Conservation (phyloP, 2,113 vertebrate genomes). For the Thunnus thynnus region DNA sequence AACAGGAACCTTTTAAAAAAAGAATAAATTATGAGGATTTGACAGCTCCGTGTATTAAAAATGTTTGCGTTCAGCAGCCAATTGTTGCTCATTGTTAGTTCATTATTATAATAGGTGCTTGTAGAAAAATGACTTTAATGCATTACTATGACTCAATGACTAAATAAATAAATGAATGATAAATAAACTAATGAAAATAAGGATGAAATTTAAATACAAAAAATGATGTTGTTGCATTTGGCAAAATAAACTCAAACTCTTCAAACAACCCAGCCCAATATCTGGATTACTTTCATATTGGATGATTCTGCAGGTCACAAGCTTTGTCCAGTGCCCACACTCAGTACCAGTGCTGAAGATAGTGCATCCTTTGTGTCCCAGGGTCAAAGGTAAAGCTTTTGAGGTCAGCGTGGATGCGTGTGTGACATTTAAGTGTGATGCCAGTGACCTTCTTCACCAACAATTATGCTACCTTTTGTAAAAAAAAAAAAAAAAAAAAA, state of each 20-base stretch:
- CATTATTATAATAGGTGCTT: conserved; percentile 39
- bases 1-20: neutral
- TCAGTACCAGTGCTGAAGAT: neutral
- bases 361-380: neutral
- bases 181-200: conserved; percentile 5
- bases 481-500: too few relatives aligned
- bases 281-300: conserved; percentile 14
- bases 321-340: neutral
- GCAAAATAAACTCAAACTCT: neutral
- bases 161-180: conserved; percentile 6
- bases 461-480: too few relatives aligned
- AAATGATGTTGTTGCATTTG: neutral
- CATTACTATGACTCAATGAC: conserved; percentile 35
- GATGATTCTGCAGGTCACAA: conserved; percentile 15
- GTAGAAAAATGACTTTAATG: conserved; percentile 43
- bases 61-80: conserved; percentile 13
- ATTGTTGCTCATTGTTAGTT: conserved; percentile 25
- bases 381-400: neutral
- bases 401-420: too few relatives aligned
- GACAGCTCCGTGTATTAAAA: conserved; percentile 18
- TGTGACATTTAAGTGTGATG: too few relatives aligned
- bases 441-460: too few relatives aligned
- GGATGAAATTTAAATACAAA: conserved; percentile 5
- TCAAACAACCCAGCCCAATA: conserved; percentile 5
- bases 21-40: neutral